Conservation (phyloP, 2,888 invertebrate genomes). For the Alloplasta piceator region DNA sequence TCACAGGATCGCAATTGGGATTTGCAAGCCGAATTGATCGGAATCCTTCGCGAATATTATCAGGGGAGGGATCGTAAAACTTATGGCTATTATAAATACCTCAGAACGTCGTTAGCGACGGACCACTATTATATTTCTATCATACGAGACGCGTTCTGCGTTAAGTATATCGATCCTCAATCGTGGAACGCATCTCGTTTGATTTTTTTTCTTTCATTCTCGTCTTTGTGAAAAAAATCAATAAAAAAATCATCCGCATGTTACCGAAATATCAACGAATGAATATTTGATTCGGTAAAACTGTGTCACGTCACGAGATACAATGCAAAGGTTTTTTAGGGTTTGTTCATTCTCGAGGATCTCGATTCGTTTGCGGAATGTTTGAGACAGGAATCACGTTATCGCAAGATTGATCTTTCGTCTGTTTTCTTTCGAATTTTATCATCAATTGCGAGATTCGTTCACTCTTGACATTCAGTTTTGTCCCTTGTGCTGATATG, state of each 20-base stretch:
- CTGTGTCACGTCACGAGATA: background rate
- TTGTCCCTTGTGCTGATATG: conserved; percentile 67
- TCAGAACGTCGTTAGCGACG: conserved; percentile 64
- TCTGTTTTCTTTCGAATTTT: conserved; percentile 14
- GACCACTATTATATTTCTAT: conserved; percentile 60
- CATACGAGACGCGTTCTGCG: conserved; percentile 61
- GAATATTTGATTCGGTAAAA: conserved; percentile 3
- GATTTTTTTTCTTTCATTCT: conserved; percentile 44
- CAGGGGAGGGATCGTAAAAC: conserved; percentile 53
- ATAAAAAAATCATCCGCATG: conserved; percentile 32
- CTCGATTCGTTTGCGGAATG: conserved; percentile 64
- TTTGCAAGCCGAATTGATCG: conserved; percentile 45
- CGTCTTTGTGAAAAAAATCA: conserved; percentile 28
- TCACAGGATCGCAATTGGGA: conserved; percentile 39
- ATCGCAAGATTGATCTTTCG: conserved; percentile 43
- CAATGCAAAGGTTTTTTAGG: background rate
- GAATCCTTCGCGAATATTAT: conserved; percentile 37
- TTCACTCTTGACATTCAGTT: conserved; percentile 35
- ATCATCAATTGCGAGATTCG: conserved; percentile 40
- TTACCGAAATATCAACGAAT: conserved; percentile 26
- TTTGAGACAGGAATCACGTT: conserved; percentile 59
- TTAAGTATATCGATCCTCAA: conserved; percentile 45
- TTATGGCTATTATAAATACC: conserved; percentile 67
- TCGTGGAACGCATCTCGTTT: conserved; percentile 60
- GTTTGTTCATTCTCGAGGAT: conserved; percentile 11